Percentiles rank a stretch among this genome's conserved stretches.
phyloP scores from a whole-genome alignment of 2,113 vertebrate species.

The Etheostoma spectabile region DNA sequence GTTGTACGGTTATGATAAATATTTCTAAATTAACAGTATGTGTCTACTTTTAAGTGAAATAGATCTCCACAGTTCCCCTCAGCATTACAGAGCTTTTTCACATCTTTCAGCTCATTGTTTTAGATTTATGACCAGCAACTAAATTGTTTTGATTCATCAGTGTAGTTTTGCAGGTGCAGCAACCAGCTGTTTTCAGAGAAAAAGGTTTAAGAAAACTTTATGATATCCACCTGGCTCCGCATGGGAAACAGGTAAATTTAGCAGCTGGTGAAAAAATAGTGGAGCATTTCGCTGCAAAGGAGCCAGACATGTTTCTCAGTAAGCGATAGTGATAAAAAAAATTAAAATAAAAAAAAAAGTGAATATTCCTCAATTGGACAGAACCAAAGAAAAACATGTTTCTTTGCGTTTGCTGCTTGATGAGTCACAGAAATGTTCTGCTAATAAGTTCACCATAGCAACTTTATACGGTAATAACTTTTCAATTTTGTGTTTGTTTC shows the following conservation, averaged over 20 bases:
- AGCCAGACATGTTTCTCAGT: neutral
- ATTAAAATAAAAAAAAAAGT: neutral
- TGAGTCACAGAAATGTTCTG: neutral
- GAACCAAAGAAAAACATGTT: neutral
- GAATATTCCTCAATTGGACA: neutral
- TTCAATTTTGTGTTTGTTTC: conserved; percentile 9
- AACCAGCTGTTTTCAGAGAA: neutral
- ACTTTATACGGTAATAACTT: conserved; percentile 18
- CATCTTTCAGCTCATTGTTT: neutral
- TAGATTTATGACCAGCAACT: neutral
- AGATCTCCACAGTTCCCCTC: neutral
- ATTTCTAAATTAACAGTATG: neutral
- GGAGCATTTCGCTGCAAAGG: neutral
- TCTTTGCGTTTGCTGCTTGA: no score
- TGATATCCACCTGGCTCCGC: neutral
- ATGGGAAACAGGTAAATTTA: neutral
- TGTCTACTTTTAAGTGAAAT: neutral
- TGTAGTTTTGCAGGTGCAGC: neutral
- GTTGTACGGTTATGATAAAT: neutral
- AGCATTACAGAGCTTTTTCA: neutral
- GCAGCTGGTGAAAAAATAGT: neutral
- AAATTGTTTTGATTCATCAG: neutral
- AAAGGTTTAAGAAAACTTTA: neutral
- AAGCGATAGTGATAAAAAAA: neutral
- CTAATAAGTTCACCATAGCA: conserved; percentile 1